Base-by-base conservation (phyloP, 2,888 invertebrate species). In the Platycheirus albimanus region DNA sequence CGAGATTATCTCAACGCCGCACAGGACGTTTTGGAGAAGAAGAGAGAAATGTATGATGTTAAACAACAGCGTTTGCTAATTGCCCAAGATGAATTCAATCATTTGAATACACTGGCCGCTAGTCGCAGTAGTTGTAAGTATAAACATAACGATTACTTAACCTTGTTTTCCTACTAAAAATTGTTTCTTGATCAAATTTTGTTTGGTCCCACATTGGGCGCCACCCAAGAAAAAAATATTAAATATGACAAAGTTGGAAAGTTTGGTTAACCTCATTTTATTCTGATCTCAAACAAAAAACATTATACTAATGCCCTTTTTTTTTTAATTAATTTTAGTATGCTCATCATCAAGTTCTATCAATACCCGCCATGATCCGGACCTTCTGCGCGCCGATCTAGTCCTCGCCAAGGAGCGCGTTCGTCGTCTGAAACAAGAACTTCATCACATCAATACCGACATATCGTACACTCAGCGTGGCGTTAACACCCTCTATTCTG, bases 61-160 rank as follows among this genome's bases (percentile, higher is more conserved):
- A 99, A 99, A 91, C 97, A 98, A 89, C 97, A 98, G 92, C 94
- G 98, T 89, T 92, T 99, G 87, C 94, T 95, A 88, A 92, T 99
- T 87, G 98, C 98, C 67, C 97, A 98, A 91, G 97, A 98, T 91
- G 98, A 99, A 92, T 98, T 97, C 92, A 96, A 97, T 90, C 96
- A 97, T 90, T 94, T 98, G 81, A 97, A 96, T 91, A 96, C 96
- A 69, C 93, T 97, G 87, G 96, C 95, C 86, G 95, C 97, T 84
- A 98, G 98, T 84, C 94, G 96, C 89, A 97, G 96, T 87, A 98
- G 98, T 92, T 93, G 98, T 97, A 92, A 96, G 97, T 72, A 20
- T 71, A 11, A 41, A 3, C 15, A 6, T n/a, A n/a, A n/a, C 4
- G 51, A 41, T 47, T n/a, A 15, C 43, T 28, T 3, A 51, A 19